These are phyloP conservation scores for Melangyna quadrimaculata DNA, from an alignment of 2,888 invertebrate genomes.

Conservation along the genomic window DNA sequence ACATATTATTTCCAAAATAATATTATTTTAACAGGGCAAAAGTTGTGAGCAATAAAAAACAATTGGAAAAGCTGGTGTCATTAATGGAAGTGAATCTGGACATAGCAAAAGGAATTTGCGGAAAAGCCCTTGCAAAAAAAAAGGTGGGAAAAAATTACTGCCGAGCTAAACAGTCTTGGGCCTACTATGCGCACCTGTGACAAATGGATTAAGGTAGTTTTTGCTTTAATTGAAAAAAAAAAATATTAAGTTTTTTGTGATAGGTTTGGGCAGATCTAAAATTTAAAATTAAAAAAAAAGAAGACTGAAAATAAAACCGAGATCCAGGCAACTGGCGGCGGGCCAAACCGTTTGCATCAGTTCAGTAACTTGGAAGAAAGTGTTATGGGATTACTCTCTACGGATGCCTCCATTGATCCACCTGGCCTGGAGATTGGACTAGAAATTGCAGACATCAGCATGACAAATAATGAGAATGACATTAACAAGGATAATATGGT, in stretches of 20 bases:
- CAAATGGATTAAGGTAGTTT: neutral
- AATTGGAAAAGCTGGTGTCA: neutral
- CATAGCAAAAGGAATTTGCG: neutral
- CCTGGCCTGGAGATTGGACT: neutral
- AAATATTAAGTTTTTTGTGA: neutral
- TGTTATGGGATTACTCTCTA: neutral
- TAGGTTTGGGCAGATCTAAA: neutral
- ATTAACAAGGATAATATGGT: neutral
- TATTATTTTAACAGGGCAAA: neutral
- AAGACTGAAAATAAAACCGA: neutral
- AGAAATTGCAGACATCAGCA: neutral
- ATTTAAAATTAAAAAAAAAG: neutral
- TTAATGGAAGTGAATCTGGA: neutral
- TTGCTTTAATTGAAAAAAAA: too few relatives aligned
- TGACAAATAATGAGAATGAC: too few relatives aligned
- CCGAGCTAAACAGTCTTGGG: too few relatives aligned
- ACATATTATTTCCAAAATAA: neutral
- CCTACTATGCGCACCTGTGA: neutral
- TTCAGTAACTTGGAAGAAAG: too few relatives aligned
- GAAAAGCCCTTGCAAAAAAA: neutral
- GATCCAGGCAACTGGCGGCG: neutral
- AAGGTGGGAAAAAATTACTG: neutral
- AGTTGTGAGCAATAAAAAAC: neutral
- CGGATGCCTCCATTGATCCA: neutral
- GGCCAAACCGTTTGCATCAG: neutral